Base-by-base conservation (phyloP, 2,113 vertebrate genomes). In the Tenebrosternarchus preto region DNA sequence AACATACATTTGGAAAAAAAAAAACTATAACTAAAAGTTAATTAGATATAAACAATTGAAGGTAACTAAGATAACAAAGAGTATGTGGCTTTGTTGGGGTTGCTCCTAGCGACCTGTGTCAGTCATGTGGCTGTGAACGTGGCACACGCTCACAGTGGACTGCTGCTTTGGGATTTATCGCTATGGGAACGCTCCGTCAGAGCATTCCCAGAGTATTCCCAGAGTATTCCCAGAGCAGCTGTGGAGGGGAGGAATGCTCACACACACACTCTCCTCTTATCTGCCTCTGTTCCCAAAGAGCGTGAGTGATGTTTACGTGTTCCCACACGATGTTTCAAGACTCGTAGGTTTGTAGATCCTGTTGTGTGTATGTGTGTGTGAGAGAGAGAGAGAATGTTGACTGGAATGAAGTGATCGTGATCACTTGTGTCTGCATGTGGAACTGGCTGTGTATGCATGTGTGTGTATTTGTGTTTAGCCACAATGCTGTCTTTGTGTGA, bases 101-200 rank as follows among this genome's bases (percentile, higher is more conserved):
- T 15, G 43, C 11, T 9, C 43, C 8, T 15, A 50, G 43, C 43
- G n/a, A n/a, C n/a, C n/a, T n/a, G n/a, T n/a, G n/a, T n/a, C n/a
- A n/a, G n/a, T n/a, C n/a, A n/a, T n/a, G n/a, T n/a, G n/a, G n/a
- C n/a, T n/a, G n/a, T n/a, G n/a, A n/a, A 43, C 39, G 6, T 9
- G 39, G 36, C 36, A 11, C 39, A 1, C 43, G 11, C 43, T 50
- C 43, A 50, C 43, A 50, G 43, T 50, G 43, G 43, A 12, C 43
- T 15, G 11, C 9, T 12, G 43, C 43, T 9, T 50, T 12, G 9
- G 43, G 43, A 87, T 89, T 90, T 90, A 92, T 92, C 90, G 90
- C 88, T 91, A 90, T 92, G 91, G 90, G 92, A 92, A 92, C 88
- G 78, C 36, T 84, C 80, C 78, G 64, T 80, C 3, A 33, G 55